A percentile compares a stretch with the other conserved stretches of the same genome.
Evolutionary conservation across 2,888 invertebrate species (phyloP).

Genomic region (Calephelis perditalis): DNA sequence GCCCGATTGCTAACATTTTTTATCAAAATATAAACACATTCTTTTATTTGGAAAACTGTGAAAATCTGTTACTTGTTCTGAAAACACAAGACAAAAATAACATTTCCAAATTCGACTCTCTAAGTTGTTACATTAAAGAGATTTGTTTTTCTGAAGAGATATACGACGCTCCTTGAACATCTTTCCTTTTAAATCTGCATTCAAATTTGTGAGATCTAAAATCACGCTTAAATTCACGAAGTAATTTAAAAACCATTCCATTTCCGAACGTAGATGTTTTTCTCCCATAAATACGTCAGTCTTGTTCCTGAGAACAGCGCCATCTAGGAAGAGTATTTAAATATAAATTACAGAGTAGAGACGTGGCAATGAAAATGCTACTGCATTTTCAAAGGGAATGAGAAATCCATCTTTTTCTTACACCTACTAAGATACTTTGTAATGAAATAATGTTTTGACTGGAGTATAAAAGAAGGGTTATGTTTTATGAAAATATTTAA

Average conservation of each 20-base stretch:
- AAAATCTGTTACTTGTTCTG: conserved; percentile 4
- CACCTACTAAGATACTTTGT: too few relatives aligned
- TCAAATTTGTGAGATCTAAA: conserved; percentile 65
- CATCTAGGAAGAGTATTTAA: conserved; percentile 37
- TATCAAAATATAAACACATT: too few relatives aligned
- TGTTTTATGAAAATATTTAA: too few relatives aligned
- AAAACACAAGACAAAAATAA: conserved; percentile 1
- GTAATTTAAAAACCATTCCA: conserved; percentile 72
- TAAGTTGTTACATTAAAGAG: conserved; percentile 15
- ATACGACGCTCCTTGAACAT: conserved; percentile 39
- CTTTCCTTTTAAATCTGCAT: conserved; percentile 64
- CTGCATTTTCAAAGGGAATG: conserved; percentile 1
- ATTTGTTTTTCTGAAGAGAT: conserved; percentile 17
- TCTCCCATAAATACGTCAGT: conserved; percentile 14
- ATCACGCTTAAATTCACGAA: conserved; percentile 60
- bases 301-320: conserved; percentile 31
- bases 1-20: too few relatives aligned
- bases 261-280: conserved; percentile 47
- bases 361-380: conserved; percentile 11
- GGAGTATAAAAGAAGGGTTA: too few relatives aligned
- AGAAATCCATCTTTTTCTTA: not conserved
- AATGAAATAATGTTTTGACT: too few relatives aligned
- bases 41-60: not conserved
- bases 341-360: conserved; percentile 11
- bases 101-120: conserved; percentile 7